A percentile compares a stretch with the other conserved stretches of the same genome.
Conservation (phyloP, 2,797 vertebrate species). For the Tadarida brasiliensis region DNA sequence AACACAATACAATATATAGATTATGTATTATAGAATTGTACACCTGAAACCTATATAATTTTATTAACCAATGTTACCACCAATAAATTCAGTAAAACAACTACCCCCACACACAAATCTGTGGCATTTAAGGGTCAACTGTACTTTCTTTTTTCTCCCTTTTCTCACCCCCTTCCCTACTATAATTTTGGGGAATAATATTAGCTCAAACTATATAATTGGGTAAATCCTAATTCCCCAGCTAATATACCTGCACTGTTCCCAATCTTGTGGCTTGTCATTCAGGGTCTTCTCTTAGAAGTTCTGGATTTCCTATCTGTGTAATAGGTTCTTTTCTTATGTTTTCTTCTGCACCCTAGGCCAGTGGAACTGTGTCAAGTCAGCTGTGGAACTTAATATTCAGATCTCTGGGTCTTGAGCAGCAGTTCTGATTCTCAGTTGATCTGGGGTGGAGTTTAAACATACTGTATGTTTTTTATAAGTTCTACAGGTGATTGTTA, state of each 20-base stretch:
- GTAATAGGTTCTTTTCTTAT: constrained; percentile 8
- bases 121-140: background rate
- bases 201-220: background rate
- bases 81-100: background rate
- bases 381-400: constrained; percentile 35
- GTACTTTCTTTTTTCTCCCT: background rate
- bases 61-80: background rate
- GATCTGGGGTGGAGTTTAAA: constrained; percentile 43
- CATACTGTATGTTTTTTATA: constrained; percentile 10
- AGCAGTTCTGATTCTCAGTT: constrained; percentile 27
- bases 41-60: background rate
- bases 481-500: background rate
- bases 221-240: background rate
- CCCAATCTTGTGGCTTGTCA: background rate
- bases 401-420: background rate
- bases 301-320: constrained; percentile 26
- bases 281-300: background rate
- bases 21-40: background rate
- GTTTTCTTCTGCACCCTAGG: background rate
- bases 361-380: background rate
- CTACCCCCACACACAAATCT: background rate
- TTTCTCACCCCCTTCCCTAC: background rate
- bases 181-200: background rate
- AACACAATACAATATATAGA: background rate
- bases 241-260: background rate